Evolutionary conservation across 2,888 invertebrate species (phyloP).

Genomic region (Spisula solida): DNA sequence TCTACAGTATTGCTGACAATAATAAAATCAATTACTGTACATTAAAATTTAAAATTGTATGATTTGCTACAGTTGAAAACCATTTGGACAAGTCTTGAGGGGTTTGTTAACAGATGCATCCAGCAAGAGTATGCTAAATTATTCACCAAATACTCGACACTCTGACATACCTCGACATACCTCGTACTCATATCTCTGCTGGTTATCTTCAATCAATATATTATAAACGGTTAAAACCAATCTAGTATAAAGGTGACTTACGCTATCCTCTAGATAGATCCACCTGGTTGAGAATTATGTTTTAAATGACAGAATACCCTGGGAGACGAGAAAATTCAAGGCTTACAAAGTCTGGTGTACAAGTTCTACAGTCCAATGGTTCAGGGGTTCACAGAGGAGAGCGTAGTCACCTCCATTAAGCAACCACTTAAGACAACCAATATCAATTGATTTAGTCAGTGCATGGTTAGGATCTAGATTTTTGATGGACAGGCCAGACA

Average conservation of each 20-base stretch:
- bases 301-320: no score
- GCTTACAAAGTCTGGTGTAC: no score
- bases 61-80: not conserved
- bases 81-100: not conserved
- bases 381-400: no score
- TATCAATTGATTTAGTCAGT: no score
- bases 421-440: no score
- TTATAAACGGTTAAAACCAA: not conserved
- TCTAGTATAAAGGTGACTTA: not conserved
- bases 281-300: not conserved
- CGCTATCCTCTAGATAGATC: not conserved
- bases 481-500: no score
- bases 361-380: no score
- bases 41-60: not conserved
- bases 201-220: conserved; percentile 7
- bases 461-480: no score
- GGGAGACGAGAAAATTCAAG: no score
- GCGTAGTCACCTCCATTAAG: no score
- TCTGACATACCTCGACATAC: not conserved
- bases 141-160: conserved; percentile 16
- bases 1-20: not conserved
- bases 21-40: not conserved
- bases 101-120: not conserved
- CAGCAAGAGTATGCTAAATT: not conserved
- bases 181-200: not conserved